These are phyloP conservation scores for Meandrusa payeni DNA, from an alignment of 2,888 invertebrate genomes.

Conservation along the genomic window DNA sequence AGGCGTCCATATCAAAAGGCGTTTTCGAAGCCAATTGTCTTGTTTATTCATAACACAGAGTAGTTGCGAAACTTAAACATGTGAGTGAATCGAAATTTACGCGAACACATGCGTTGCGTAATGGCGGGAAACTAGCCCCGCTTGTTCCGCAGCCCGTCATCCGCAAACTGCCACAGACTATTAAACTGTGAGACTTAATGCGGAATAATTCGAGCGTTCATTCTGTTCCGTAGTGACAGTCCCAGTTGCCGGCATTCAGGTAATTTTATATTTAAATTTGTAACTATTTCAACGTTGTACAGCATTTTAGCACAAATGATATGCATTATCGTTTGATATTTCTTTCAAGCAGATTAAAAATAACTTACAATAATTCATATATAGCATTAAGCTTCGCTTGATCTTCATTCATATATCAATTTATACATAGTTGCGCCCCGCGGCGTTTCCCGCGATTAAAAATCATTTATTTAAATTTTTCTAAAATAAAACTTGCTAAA, in stretches of 20 bases:
- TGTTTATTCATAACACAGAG: conserved; percentile 37
- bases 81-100: conserved; percentile 40
- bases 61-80: conserved; percentile 17
- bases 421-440: no score
- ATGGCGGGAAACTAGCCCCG: conserved; percentile 7
- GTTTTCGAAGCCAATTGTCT: conserved; percentile 35
- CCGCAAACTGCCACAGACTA: conserved; percentile 9
- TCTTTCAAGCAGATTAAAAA: no score
- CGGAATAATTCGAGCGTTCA: conserved; percentile 1
- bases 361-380: no score
- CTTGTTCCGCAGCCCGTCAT: conserved; percentile 6
- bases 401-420: no score
- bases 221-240: conserved; percentile 1
- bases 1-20: conserved; percentile 37
- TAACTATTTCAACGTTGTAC: background rate
- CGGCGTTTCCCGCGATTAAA: no score
- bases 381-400: no score
- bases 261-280: conserved; percentile 7
- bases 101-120: conserved; percentile 34
- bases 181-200: conserved; percentile 6
- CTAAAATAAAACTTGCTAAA: no score
- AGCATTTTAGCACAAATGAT: background rate
- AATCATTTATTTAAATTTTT: no score
- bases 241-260: background rate
- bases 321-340: background rate